Base-by-base conservation (phyloP, 2,113 vertebrate species). In the Eleginops maclovinus region DNA sequence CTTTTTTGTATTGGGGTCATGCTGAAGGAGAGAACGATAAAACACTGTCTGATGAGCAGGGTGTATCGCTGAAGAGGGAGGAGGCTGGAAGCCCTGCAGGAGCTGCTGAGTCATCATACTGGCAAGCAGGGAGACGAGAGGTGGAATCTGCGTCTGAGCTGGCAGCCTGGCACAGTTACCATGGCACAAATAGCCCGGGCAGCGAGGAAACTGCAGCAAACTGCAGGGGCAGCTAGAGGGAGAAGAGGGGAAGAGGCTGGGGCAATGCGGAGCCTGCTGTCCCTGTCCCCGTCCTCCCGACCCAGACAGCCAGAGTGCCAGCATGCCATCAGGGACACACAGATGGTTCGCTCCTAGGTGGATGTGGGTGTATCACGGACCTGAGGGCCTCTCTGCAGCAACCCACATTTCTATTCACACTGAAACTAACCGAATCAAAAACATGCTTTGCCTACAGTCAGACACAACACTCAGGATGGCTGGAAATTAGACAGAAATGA, bases 21-120 rank as follows among this genome's bases (percentile, higher is more conserved):
- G 41, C 62, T 28, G 67, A 76, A 84, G 75, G 77, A 85, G 82
- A 83, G 79, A 69, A 84, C 88, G 87, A 91, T 83, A 92, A 83
- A 90, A 91, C 75, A 54, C 80, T 84, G 89, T 89, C 85, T 90
- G 87, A 90, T 89, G 90, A 82, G 85, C 21, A 65, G 49, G 67
- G 80, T 77, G 84, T 83, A 91, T 84, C 79, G 70, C 73, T 16
- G 81, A 90, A 86, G 81, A 87, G 82, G 88, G 85, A 81, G 75
- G 84, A 86, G 88, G 85, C 83, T 73, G 79, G 83, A 81, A 83
- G 70, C 91, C 91, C 90, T 89, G 91, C 91, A 91, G 89, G 90
- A 92, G 90, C 65, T 92, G 90, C 92, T 90, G 92, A 93, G 90
- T 93, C 93, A 94, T 91, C 89, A 87, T 61, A 85, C 90, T 90